phyloP scores from a whole-genome alignment of 2,888 invertebrate genomes.

The Scaptodrosophila latifasciaeformis region DNA sequence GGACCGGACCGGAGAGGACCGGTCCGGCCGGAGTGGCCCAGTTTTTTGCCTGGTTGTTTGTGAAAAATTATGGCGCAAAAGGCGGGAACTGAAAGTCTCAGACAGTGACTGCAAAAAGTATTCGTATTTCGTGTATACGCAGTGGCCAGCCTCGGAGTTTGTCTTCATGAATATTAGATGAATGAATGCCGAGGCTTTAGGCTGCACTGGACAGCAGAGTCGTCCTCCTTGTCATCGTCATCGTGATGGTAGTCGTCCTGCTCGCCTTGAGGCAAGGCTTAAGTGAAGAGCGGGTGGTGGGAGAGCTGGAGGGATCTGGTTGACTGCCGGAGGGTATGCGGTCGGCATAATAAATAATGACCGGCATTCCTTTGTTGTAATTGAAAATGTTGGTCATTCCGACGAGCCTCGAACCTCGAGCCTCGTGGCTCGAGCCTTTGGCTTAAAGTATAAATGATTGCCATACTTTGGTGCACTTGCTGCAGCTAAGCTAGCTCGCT shows the following conservation, averaged over 20 bases:
- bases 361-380: slow-evolving; percentile 71
- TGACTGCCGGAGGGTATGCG: slow-evolving; percentile 52
- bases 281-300: slow-evolving; percentile 48
- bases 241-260: slow-evolving; percentile 8
- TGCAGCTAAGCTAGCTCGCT: neutral
- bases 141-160: slow-evolving; percentile 12
- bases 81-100: neutral
- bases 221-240: slow-evolving; percentile 13
- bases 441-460: slow-evolving; percentile 72
- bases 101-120: slow-evolving; percentile 19
- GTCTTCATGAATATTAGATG: slow-evolving; percentile 66
- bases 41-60: slow-evolving; percentile 33
- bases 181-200: slow-evolving; percentile 31
- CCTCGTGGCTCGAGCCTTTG: slow-evolving; percentile 26
- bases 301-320: slow-evolving; percentile 34
- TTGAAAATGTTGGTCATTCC: slow-evolving; percentile 73
- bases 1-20: neutral
- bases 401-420: slow-evolving; percentile 15
- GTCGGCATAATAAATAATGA: slow-evolving; percentile 71
- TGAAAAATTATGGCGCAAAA: slow-evolving; percentile 54
- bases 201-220: slow-evolving; percentile 34
- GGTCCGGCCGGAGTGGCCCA: neutral
- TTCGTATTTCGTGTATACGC: neutral
- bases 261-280: slow-evolving; percentile 60
- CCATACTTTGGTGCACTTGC: slow-evolving; percentile 65